phyloP scores from a whole-genome alignment of 2,888 invertebrate species.

The Escarpia spicata region DNA sequence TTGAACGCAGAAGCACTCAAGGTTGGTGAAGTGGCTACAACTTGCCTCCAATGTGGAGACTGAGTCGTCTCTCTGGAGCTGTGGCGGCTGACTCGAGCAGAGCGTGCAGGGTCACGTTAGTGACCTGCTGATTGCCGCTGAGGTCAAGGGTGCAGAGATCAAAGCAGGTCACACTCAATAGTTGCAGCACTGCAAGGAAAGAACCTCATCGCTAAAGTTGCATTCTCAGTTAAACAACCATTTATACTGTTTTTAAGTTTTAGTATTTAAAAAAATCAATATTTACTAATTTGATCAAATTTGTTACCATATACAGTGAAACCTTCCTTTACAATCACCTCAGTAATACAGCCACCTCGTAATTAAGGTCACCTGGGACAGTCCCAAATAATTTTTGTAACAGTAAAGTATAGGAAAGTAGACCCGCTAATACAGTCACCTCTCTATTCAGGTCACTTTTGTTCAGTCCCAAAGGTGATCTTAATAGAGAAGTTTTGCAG shows the following conservation, averaged over 20 bases:
- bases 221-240: not conserved
- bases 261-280: not conserved
- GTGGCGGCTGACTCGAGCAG: not conserved
- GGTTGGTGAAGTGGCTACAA: not conserved
- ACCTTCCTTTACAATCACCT: no score
- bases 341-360: no score
- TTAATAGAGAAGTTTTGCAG: no score
- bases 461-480: no score
- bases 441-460: no score
- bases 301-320: no score
- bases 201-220: not conserved
- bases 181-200: not conserved
- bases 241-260: not conserved
- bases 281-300: no score
- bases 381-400: no score
- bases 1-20: no score
- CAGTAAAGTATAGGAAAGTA: no score
- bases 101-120: not conserved
- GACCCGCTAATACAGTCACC: no score
- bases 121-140: not conserved
- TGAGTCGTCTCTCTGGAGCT: not conserved
- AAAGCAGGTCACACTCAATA: not conserved
- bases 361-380: no score
- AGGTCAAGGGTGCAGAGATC: not conserved
- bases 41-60: not conserved